A percentile compares a stretch with the other conserved stretches of the same genome.
phyloP scores from a whole-genome alignment of 2,113 vertebrate species.

The Ovis canadensis region DNA sequence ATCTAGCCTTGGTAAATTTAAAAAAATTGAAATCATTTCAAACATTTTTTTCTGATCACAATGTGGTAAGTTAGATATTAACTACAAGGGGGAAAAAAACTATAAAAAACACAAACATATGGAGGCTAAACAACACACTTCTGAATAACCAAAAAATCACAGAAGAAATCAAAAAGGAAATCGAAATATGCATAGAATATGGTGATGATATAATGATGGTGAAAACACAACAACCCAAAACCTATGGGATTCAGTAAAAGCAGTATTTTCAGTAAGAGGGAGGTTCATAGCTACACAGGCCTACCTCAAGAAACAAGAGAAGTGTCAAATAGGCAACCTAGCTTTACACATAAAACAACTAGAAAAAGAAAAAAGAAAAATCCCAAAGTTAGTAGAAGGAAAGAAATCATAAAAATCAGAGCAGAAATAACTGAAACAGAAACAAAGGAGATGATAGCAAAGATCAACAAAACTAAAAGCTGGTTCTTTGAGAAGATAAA shows the following conservation, averaged over 20 bases:
- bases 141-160: neutral
- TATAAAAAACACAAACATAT: neutral
- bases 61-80: neutral
- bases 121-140: neutral
- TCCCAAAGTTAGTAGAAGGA: neutral
- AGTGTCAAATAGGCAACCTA: neutral
- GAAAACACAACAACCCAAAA: neutral
- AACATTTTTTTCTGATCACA: neutral
- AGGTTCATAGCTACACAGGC: neutral
- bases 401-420: neutral
- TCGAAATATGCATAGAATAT: neutral
- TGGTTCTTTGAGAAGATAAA: neutral
- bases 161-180: neutral
- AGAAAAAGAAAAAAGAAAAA: neutral
- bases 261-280: neutral
- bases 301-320: neutral
- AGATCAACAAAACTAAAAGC: neutral
- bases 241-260: neutral
- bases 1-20: neutral
- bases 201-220: no score
- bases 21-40: neutral
- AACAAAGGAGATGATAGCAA: neutral
- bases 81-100: accelerated
- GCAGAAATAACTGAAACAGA: neutral
- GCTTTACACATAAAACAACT: neutral